Percentiles rank a stretch among this genome's conserved stretches.
These are phyloP conservation scores for Frankliniella fusca DNA, from an alignment of 2,888 invertebrate species.

Conservation along the genomic window DNA sequence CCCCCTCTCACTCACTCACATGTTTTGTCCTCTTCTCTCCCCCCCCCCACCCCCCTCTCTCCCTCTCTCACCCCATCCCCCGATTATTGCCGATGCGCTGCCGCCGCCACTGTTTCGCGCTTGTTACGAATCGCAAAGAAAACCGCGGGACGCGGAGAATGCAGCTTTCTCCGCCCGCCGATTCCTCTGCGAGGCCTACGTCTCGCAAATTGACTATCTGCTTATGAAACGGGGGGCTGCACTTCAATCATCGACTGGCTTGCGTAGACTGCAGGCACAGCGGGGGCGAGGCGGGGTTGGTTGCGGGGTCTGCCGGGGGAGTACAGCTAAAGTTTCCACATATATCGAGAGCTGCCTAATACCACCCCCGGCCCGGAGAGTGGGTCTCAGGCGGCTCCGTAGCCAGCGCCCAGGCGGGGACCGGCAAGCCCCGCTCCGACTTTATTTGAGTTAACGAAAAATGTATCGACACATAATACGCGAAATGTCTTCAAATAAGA, in stretches of 20 bases:
- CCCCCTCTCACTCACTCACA: too few relatives aligned
- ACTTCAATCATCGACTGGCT: background rate
- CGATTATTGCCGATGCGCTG: background rate
- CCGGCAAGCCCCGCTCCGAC: background rate
- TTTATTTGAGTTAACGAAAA: too few relatives aligned
- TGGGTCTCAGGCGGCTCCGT: background rate
- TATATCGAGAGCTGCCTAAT: slow-evolving; percentile 18
- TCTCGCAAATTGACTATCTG: background rate
- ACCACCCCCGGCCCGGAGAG: background rate
- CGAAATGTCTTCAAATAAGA: background rate
- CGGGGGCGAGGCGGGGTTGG: background rate
- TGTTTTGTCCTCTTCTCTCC: too few relatives aligned
- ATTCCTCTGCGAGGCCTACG: background rate
- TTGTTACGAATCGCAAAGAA: too few relatives aligned
- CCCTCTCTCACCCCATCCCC: too few relatives aligned
- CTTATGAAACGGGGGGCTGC: background rate
- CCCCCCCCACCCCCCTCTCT: too few relatives aligned
- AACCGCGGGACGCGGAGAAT: too few relatives aligned
- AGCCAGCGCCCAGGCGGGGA: too few relatives aligned
- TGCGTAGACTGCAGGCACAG: background rate
- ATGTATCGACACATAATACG: too few relatives aligned
- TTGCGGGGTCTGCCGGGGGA: background rate
- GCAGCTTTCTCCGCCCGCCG: too few relatives aligned
- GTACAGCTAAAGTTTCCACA: slow-evolving; percentile 14
- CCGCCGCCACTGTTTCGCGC: too few relatives aligned